phyloP scores from a whole-genome alignment of 2,888 invertebrate species.

The Drosophila kuntzei region DNA sequence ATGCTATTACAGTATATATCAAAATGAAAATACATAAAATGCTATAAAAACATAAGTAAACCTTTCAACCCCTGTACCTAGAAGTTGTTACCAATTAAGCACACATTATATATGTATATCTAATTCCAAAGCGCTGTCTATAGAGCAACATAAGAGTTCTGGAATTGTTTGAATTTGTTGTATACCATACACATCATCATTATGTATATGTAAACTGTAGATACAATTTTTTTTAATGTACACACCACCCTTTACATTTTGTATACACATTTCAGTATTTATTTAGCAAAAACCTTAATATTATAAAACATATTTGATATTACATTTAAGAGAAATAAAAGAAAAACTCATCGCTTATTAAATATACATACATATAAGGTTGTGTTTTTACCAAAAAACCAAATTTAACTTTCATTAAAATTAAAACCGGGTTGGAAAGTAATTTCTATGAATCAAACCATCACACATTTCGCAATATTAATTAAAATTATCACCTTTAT shows the following conservation, averaged over 20 bases:
- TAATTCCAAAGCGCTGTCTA: conserved; percentile 55
- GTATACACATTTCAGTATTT: conserved; percentile 75
- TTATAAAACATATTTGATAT: conserved; percentile 66
- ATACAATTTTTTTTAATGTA: conserved; percentile 57
- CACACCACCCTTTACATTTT: conserved; percentile 66
- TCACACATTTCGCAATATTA: conserved; percentile 21
- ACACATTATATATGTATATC: conserved; percentile 47
- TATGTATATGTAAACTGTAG: conserved; percentile 64
- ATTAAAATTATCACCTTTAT: too few relatives aligned
- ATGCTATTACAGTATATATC: conserved; percentile 44
- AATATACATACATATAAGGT: conserved; percentile 66
- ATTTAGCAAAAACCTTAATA: conserved; percentile 65
- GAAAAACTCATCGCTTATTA: conserved; percentile 77
- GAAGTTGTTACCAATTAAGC: conserved; percentile 73
- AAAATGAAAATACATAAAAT: conserved; percentile 22
- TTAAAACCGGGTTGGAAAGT: conserved; percentile 9
- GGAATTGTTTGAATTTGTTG: conserved; percentile 56
- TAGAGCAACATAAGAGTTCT: conserved; percentile 40
- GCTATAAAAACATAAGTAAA: conserved; percentile 46
- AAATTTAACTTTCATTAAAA: conserved; percentile 22
- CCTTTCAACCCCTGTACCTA: conserved; percentile 69
- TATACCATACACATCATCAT: conserved; percentile 63
- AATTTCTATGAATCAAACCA: conserved; percentile 10
- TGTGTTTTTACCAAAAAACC: conserved; percentile 64
- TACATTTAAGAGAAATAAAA: conserved; percentile 73